Conservation (phyloP, 2,797 vertebrate species). For the Synaphobranchus kaupii region DNA sequence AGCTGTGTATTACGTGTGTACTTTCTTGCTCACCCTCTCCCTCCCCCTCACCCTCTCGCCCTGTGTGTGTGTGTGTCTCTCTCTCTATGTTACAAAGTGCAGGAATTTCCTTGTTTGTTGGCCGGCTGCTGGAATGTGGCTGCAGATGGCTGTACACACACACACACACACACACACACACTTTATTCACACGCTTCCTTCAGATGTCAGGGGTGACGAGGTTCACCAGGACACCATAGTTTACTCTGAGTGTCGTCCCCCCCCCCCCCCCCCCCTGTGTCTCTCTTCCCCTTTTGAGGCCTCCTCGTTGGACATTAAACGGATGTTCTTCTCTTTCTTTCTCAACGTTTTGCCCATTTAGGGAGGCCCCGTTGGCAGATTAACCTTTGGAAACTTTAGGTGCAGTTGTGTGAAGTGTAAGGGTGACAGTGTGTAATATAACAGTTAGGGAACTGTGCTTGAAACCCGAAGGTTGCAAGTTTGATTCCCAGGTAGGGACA, state of each 20-base stretch:
- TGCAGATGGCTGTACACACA: not conserved
- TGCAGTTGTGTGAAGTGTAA: not conserved
- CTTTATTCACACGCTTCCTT: not conserved
- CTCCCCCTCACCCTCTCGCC: not conserved
- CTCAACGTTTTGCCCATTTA: not conserved
- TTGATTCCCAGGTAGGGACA: too few relatives aligned
- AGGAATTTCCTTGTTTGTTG: constrained; percentile 27
- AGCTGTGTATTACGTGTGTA: not conserved
- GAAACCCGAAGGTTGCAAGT: too few relatives aligned
- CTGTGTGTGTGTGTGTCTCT: not conserved
- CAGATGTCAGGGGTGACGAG: not conserved
- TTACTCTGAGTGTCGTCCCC: not conserved
- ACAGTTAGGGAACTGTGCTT: too few relatives aligned
- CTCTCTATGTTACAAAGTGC: not conserved
- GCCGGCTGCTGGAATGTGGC: not conserved
- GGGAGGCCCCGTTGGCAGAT: not conserved
- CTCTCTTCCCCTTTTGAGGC: not conserved
- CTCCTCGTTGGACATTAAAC: not conserved
- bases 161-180: not conserved
- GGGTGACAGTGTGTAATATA: too few relatives aligned
- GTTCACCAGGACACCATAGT: not conserved
- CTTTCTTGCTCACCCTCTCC: not conserved
- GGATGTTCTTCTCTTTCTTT: not conserved
- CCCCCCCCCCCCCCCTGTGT: not conserved
- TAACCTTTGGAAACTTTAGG: not conserved